Conservation (phyloP, 2,888 invertebrate species). For the Dendrolimus pini region DNA sequence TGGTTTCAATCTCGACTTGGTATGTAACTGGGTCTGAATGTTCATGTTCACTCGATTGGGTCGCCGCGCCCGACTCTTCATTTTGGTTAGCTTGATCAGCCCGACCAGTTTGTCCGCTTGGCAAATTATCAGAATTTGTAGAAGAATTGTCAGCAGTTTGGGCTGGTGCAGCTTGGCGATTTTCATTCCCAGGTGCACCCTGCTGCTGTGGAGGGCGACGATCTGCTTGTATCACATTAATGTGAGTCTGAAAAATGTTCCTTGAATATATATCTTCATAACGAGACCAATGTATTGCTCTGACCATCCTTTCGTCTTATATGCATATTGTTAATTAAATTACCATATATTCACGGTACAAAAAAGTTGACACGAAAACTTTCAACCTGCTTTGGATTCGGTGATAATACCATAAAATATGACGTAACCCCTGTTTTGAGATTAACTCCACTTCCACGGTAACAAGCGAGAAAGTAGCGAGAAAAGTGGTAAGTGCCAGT, state of each 20-base stretch:
- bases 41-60: conserved; percentile 11
- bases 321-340: too few relatives aligned
- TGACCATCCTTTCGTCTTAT: too few relatives aligned
- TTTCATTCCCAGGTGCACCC: conserved; percentile 4
- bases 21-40: conserved; percentile 41
- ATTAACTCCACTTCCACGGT: too few relatives aligned
- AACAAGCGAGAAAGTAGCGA: too few relatives aligned
- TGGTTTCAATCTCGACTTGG: conserved; percentile 52
- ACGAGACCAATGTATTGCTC: too few relatives aligned
- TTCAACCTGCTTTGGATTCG: conserved; percentile 42
- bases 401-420: background rate
- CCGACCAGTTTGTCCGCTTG: conserved; percentile 10
- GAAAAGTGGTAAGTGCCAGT: too few relatives aligned
- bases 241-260: conserved; percentile 33
- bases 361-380: too few relatives aligned
- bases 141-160: conserved; percentile 3
- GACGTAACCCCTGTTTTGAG: too few relatives aligned
- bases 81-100: background rate
- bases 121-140: background rate
- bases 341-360: too few relatives aligned
- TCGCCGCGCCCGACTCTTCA: too few relatives aligned
- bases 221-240: conserved; percentile 43
- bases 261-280: too few relatives aligned
- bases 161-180: too few relatives aligned
- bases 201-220: conserved; percentile 20